Base-by-base conservation (phyloP, 2,797 vertebrate genomes). In the Poeciliopsis infans region DNA sequence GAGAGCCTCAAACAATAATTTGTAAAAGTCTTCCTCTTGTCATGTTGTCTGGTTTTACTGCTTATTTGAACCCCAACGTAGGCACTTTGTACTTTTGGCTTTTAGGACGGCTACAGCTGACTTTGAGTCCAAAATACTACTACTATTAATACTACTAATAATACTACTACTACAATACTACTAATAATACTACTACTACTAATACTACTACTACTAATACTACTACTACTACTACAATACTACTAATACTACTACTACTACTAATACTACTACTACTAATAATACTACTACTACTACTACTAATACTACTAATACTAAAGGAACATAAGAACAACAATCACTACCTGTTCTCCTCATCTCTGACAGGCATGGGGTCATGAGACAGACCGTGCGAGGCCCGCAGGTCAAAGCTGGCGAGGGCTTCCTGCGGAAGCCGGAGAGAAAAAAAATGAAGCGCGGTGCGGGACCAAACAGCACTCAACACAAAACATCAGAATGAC, bases 341-440 rank as follows among this genome's bases (percentile, higher is more conserved):
- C 82, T 89, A 93, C 91, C 93, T 89, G 20, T 93, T 94, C 79
- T 92, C 89, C 75, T 92, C 80, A 68, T 92, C 79, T 77, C 82
- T 88, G 76, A 84, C 64, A 76, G 92, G 92, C 93, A 91, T 92
- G 83, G 92, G 87, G 88, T 95, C 93, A 74, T 91, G 90, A 73
- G 93, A 93, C 79, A 91, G 78, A 43, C 93, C 86, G 25, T 94
- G 91, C 39, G 88, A 89, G 47, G 87, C 89, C 36, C 41, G 73
- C 71, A 94, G 89, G 86, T 94, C 93, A 84, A 89, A 87, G 78
- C 93, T 94, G 70, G 92, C 92, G 47, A 80, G 87, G 72, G 86
- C 80, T 75, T 95, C 93, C 93, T 91, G 85, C 25, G 64, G 61
- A 77, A 88, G 76, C 46, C 74, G 75, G 57, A 88, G 79, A 82